Evolutionary conservation across 1,140 invertebrate genomes (phyloP).

Genomic region (Drosophila varians): DNA sequence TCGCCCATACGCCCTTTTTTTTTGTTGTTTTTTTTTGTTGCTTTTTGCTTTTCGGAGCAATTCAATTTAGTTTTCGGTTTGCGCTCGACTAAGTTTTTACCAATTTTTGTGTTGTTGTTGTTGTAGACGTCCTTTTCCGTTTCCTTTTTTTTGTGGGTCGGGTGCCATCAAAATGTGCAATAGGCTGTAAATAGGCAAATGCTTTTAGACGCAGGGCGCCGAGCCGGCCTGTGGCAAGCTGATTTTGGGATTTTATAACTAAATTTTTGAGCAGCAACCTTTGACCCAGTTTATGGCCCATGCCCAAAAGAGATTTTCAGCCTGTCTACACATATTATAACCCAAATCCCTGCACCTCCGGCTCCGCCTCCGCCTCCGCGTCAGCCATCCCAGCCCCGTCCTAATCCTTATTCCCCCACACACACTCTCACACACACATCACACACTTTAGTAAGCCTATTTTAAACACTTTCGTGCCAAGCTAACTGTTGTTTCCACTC

Average conservation of each 20-base stretch:
- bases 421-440: neutral
- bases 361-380: neutral
- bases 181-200: slow-evolving; percentile 79
- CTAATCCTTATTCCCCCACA: neutral
- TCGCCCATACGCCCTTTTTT: neutral
- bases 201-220: slow-evolving; percentile 38
- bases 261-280: slow-evolving; percentile 37
- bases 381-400: neutral
- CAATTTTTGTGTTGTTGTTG: slow-evolving; percentile 18
- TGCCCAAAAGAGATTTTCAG: slow-evolving; percentile 39
- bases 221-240: slow-evolving; percentile 26
- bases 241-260: slow-evolving; percentile 53
- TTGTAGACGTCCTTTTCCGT: slow-evolving; percentile 6
- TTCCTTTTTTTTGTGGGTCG: slow-evolving; percentile 1
- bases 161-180: slow-evolving; percentile 67
- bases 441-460: neutral
- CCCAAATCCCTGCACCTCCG: neutral
- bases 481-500: slow-evolving; percentile 16
- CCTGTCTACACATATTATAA: slow-evolving; percentile 35
- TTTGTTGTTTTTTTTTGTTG: no score
- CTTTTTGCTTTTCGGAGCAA: slow-evolving; percentile 36
- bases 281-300: slow-evolving; percentile 44
- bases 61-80: slow-evolving; percentile 77
- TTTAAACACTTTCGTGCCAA: slow-evolving; percentile 32
- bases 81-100: slow-evolving; percentile 66